Evolutionary conservation across 2,888 invertebrate species (phyloP), one percentile per base, ranked within the genome.

Genomic region (Drosophila setosimentum): DNA sequence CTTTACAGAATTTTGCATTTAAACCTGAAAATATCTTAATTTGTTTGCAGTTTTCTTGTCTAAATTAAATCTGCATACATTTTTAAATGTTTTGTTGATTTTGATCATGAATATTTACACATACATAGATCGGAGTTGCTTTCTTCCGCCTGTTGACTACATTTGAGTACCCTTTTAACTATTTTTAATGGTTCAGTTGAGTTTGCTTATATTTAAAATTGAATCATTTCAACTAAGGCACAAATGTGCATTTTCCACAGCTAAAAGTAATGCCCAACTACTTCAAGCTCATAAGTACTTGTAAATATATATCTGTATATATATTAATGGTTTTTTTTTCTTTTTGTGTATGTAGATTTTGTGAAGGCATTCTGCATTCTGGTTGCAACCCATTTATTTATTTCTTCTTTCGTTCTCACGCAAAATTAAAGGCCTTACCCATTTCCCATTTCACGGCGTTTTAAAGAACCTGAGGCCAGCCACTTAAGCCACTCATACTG

Each of bases 361-460:
- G 4, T 58, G n/a, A 7, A 27, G 33, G 62, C 29, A 51, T 35
- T 24, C n/a, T 70, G 57, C 74, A 69, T 40, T 73, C 51, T 51
- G 45, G 13, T 21, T 63, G 66, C 61, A 59, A 59, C 30, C 50
- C 55, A 69, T 65, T 64, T 54, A 48, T 62, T 66, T 74, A 7
- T 13, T 27, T 13, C 50, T 64, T 65, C 57, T 60, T 67, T 75
- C 57, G 60, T 67, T 75, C 61, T 75, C 73, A 50, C 54, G 63
- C 50, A 45, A 76, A 62, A 59, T 76, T 78, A 66, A 78, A 76
- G 68, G 65, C 77, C 72, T 78, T 78, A 80, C 42, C 65, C 24
- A 24, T 45, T 45, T 45, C 45, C 78, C 80, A 76, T 78, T 78
- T 78, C 76, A 78, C 80, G 70, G 75, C 76, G 64, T 67, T 65